A percentile compares a stretch with the other conserved stretches of the same genome.
Evolutionary conservation across 2,113 vertebrate genomes (phyloP).

Genomic region (Chaenocephalus aceratus): DNA sequence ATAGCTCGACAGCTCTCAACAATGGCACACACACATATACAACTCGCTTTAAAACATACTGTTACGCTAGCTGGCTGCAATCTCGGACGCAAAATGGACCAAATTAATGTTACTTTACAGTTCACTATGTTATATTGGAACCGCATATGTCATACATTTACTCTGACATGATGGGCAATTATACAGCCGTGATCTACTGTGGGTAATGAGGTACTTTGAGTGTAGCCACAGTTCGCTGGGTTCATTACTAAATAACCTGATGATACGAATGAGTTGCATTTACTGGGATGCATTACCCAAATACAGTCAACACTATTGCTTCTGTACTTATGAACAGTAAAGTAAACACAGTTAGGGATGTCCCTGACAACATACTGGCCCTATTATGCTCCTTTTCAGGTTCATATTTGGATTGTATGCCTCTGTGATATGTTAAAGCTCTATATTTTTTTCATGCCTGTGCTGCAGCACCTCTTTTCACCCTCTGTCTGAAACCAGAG

Average conservation of each 20-base stretch:
- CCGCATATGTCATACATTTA: slow-evolving; percentile 60
- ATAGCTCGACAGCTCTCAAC: slow-evolving; percentile 68
- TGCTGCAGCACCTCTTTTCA: too few relatives aligned
- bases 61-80: slow-evolving; percentile 23
- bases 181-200: slow-evolving; percentile 60
- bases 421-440: too few relatives aligned
- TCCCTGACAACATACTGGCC: too few relatives aligned
- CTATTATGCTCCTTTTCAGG: too few relatives aligned
- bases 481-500: too few relatives aligned
- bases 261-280: slow-evolving; percentile 39
- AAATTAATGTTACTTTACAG: slow-evolving; percentile 64
- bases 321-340: background rate
- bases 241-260: slow-evolving; percentile 68
- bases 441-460: too few relatives aligned
- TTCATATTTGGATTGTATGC: too few relatives aligned
- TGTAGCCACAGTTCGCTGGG: slow-evolving; percentile 49
- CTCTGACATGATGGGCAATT: slow-evolving; percentile 59
- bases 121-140: slow-evolving; percentile 52
- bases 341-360: background rate
- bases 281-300: slow-evolving; percentile 10
- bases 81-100: slow-evolving; percentile 50
- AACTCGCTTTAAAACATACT: background rate
- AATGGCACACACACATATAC: slow-evolving; percentile 26
- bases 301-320: background rate
- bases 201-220: slow-evolving; percentile 65